Evolutionary conservation across 2,888 invertebrate genomes (phyloP).

Genomic region (Anorthoa munda): DNA sequence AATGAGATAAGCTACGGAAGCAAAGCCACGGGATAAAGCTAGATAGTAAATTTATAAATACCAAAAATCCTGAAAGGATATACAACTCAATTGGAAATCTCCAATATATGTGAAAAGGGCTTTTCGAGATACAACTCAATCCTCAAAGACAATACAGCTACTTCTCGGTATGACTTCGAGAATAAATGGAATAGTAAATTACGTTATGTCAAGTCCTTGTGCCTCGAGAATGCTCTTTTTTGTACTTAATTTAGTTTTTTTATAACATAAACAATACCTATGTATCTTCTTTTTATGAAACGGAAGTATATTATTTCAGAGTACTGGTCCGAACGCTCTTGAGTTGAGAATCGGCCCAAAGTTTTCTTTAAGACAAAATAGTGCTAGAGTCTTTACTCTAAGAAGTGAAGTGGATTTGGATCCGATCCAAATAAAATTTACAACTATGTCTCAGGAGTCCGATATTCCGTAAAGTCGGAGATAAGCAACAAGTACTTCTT

Average conservation of each 20-base stretch:
- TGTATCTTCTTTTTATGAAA: not conserved
- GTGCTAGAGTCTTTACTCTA: not conserved
- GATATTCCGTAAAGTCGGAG: conserved; percentile 46
- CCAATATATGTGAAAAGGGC: conserved; percentile 13
- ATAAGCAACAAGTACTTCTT: conserved; percentile 59
- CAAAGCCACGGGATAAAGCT: not conserved
- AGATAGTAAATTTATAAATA: no score
- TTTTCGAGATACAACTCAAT: conserved; percentile 40
- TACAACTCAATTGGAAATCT: conserved; percentile 1
- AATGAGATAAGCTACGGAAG: not conserved
- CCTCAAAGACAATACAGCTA: conserved; percentile 30
- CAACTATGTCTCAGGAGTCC: conserved; percentile 44
- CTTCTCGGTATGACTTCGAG: conserved; percentile 7
- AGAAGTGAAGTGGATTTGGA: conserved; percentile 44
- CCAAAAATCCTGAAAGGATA: not conserved
- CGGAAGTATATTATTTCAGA: not conserved
- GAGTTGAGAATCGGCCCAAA: not conserved
- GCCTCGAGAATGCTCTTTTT: conserved; percentile 1
- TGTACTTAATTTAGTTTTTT: not conserved
- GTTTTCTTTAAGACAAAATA: conserved; percentile 19
- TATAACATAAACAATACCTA: not conserved
- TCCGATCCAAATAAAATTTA: conserved; percentile 58
- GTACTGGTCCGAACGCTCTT: conserved; percentile 8
- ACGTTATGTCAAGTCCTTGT: conserved; percentile 4
- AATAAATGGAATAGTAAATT: conserved; percentile 40